phyloP scores from a whole-genome alignment of 1,140 invertebrate genomes.

The Zelostemma sp. region DNA sequence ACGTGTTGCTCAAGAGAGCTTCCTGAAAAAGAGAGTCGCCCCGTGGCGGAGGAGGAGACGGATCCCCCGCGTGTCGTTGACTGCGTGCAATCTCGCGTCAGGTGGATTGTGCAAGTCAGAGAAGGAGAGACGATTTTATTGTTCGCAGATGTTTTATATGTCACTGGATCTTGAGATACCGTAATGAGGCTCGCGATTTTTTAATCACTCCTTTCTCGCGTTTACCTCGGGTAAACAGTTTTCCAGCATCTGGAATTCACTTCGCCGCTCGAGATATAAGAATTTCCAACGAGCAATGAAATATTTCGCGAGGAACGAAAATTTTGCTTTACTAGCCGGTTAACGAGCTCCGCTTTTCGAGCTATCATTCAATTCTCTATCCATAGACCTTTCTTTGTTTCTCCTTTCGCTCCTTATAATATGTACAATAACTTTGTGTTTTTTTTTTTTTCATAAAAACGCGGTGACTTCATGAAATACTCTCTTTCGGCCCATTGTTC shows the following conservation, averaged over 20 bases:
- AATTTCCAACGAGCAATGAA: no score
- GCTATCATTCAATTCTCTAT: slow-evolving; percentile 9
- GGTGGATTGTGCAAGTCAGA: slow-evolving; percentile 24
- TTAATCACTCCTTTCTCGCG: not conserved
- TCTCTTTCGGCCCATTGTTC: slow-evolving; percentile 32
- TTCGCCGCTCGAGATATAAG: no score
- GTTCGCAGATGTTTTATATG: slow-evolving; percentile 33
- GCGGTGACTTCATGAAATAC: slow-evolving; percentile 21
- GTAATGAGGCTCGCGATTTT: not conserved
- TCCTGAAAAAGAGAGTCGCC: slow-evolving; percentile 34
- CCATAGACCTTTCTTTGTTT: slow-evolving; percentile 19
- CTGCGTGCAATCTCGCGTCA: slow-evolving; percentile 8
- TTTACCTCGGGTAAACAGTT: no score
- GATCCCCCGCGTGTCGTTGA: slow-evolving; percentile 11
- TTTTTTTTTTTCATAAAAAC: slow-evolving; percentile 21
- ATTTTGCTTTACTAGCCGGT: no score
- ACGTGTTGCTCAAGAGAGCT: slow-evolving; percentile 33
- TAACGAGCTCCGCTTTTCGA: slow-evolving; percentile 21
- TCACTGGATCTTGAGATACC: slow-evolving; percentile 14
- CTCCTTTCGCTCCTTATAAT: slow-evolving; percentile 3
- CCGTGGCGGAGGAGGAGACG: slow-evolving; percentile 19
- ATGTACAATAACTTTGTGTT: not conserved
- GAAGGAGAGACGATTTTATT: slow-evolving; percentile 24
- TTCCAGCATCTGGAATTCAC: no score
- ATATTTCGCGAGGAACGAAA: no score